Conservation (phyloP, 37 sponge, comb jelly and placozoan species). For the Aplysina aerophoba region DNA sequence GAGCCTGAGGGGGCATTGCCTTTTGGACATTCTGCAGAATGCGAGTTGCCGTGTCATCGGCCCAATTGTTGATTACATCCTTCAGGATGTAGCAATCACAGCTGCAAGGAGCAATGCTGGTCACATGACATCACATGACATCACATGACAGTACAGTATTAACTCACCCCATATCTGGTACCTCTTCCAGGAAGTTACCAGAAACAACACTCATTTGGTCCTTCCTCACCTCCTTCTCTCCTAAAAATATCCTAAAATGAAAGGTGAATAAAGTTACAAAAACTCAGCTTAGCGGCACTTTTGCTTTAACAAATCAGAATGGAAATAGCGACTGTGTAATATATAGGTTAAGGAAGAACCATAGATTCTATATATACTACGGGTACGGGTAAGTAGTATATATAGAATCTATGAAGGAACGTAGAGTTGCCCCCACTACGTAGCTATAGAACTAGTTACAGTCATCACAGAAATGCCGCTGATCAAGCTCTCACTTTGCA, state of each 20-base stretch:
- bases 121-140: constrained; percentile 6
- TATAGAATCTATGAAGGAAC: too few species aligned
- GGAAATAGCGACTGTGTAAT: too few species aligned
- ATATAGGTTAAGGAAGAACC: too few species aligned
- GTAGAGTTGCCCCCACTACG: too few species aligned
- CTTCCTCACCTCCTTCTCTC: constrained; percentile 3
- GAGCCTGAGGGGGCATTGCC: constrained; percentile 30
- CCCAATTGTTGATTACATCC: constrained; percentile 80
- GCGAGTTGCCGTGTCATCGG: constrained; percentile 64
- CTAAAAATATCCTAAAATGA: constrained; percentile 38
- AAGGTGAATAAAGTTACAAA: background rate
- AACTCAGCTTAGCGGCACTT: background rate
- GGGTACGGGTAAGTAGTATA: too few species aligned
- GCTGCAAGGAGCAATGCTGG: constrained; percentile 22
- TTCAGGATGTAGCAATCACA: constrained; percentile 84
- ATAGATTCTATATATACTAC: too few species aligned
- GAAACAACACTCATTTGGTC: constrained; percentile 38
- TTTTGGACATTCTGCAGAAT: constrained; percentile 56
- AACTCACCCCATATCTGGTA: constrained; percentile 66
- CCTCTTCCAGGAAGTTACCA: constrained; percentile 64
- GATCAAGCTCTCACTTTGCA: constrained; percentile 42
- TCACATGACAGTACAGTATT: background rate
- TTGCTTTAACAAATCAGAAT: too few species aligned
- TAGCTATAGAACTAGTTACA: too few species aligned
- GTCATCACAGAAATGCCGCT: too few species aligned